Evolutionary conservation across 2,888 invertebrate genomes (phyloP).

Genomic region (Andrena camellia): DNA sequence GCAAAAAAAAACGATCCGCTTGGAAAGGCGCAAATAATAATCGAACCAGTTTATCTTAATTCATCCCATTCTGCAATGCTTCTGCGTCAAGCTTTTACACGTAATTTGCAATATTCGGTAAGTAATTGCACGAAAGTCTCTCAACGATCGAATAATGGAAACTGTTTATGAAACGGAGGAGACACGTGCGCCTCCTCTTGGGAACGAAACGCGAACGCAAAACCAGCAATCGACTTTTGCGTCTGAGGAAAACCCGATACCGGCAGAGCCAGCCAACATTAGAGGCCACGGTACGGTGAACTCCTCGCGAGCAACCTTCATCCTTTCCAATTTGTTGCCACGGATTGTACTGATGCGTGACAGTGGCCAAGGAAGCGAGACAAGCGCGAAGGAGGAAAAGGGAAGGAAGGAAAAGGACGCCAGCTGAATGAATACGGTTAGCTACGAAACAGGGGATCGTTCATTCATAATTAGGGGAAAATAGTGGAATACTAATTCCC

Average conservation of each 20-base stretch:
- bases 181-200: neutral
- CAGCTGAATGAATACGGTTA: constrained; percentile 43
- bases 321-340: constrained; percentile 66
- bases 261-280: constrained; percentile 25
- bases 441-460: constrained; percentile 7
- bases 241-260: constrained; percentile 28
- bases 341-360: constrained; percentile 46
- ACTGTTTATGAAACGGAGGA: no score
- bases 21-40: no score
- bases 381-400: constrained; percentile 44
- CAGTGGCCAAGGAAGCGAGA: constrained; percentile 62
- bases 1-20: neutral
- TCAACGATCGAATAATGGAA: neutral
- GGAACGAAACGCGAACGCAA: neutral
- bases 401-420: neutral
- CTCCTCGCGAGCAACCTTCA: constrained; percentile 62
- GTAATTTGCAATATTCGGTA: no score
- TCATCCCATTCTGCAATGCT: no score
- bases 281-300: constrained; percentile 71
- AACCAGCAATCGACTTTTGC: constrained; percentile 33
- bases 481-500: neutral
- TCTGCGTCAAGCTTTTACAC: no score
- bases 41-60: no score
- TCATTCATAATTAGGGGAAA: neutral
- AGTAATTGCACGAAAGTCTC: no score